Evolutionary conservation across 1,140 invertebrate genomes (phyloP).

Genomic region (Apolygus lucorum): DNA sequence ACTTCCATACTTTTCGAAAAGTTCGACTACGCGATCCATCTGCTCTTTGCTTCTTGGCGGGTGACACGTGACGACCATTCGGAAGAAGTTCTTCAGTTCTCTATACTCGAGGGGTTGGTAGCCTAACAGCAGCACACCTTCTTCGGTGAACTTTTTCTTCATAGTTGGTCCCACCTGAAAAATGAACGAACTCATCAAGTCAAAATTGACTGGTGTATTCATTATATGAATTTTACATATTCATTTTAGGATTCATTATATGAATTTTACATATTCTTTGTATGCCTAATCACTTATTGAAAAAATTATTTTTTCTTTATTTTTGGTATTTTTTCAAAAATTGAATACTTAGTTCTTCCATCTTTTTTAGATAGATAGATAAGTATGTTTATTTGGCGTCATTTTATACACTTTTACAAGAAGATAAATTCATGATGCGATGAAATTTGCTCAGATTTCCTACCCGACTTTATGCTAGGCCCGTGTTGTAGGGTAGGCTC

Average conservation of each 20-base stretch:
- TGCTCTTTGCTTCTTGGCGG: conserved; percentile 48
- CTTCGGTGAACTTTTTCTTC: conserved; percentile 68
- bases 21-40: conserved; percentile 53
- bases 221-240: not conserved
- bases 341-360: not conserved
- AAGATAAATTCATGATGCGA: too few species aligned
- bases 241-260: not conserved
- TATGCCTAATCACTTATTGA: not conserved
- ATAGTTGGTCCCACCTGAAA: conserved; percentile 70
- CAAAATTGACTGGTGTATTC: not conserved
- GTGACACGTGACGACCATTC: conserved; percentile 75
- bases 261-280: not conserved
- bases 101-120: conserved; percentile 67
- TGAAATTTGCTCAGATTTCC: too few species aligned
- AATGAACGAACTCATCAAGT: too few species aligned
- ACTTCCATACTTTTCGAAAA: conserved; percentile 49
- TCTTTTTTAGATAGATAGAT: not conserved
- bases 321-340: too few species aligned
- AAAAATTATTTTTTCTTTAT: not conserved
- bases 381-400: too few species aligned
- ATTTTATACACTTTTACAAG: too few species aligned
- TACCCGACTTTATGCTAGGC: too few species aligned
- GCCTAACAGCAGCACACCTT: conserved; percentile 72
- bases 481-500: too few species aligned
- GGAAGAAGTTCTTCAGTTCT: conserved; percentile 72